Base-by-base conservation (phyloP, 1,140 invertebrate genomes). In the Liolophura sinensis region DNA sequence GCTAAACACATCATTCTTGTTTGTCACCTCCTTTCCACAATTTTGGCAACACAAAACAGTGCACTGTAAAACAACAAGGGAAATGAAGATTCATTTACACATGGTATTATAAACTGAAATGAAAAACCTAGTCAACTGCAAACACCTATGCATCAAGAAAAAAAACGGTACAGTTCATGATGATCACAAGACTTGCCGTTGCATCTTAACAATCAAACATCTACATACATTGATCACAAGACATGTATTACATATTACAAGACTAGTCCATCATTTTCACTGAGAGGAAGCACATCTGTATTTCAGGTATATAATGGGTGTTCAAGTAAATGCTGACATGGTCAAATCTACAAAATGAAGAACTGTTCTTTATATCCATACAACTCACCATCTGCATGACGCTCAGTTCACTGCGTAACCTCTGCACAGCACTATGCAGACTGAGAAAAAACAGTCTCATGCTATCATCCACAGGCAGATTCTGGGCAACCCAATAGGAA, bases 401-500 rank as follows among this genome's bases (percentile, higher is more conserved):
- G 68, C 84, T 86, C 1, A 89, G 81, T 74, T 90, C 89, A 72
- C 86, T 88, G 72, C 89, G 86, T n/a, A 93, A 85, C 63, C 91
- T 86, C 68, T 89, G 86, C 74, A 90, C 86, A n/a, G 89, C 87
- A 78, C 87, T 88, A 81, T 92, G 88, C n/a, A 69, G 55, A 64
- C 79, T 82, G 52, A 93, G 85, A 46, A 92, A 80, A 64, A 84
- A 82, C 7, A 91, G 81, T 25, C 88, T 85, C 66, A 89, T 87
- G 52, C 82, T 81, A 71, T 91, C 87, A 72, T 89, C 85, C 59
- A 93, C 81, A 40, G 90, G 87, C 31, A 94, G 81, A 84, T 92
- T 92, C 68, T 89, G 89, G 52, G 90, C 90, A 54, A 92, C 88
- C 91, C 92, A 93, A 83, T 89, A 93, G 18, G 91, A 92, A 72